Percentiles rank a stretch among this genome's conserved stretches.
These are phyloP conservation scores for Apis florea DNA, from an alignment of 1,140 invertebrate genomes.

Conservation along the genomic window DNA sequence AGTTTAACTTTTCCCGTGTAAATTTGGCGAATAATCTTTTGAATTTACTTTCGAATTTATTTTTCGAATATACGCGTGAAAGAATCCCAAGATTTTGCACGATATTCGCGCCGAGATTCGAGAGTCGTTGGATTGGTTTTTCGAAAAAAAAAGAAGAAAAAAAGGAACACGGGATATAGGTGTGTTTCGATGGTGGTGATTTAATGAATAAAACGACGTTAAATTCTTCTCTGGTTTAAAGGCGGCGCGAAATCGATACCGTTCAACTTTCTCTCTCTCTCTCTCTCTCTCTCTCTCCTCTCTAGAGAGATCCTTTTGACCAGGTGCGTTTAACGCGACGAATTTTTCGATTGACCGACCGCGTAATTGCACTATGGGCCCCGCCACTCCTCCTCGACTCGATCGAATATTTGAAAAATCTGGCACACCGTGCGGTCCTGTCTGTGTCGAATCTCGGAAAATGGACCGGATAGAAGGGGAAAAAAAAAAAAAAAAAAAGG, in stretches of 20 bases:
- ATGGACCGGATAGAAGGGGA: neutral
- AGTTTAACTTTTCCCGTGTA: too few relatives aligned
- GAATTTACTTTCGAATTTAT: too few relatives aligned
- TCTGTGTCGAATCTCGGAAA: constrained; percentile 1
- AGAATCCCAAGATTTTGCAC: too few relatives aligned
- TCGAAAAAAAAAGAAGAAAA: neutral
- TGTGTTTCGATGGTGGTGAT: neutral
- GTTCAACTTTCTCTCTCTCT: neutral
- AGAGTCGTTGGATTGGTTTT: neutral
- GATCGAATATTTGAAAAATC: constrained; percentile 23
- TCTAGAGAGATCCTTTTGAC: neutral
- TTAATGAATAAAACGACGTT: constrained; percentile 20
- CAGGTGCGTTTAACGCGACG: constrained; percentile 13
- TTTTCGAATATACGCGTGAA: too few relatives aligned
- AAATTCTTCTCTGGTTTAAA: constrained; percentile 8
- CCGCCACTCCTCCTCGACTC: neutral
- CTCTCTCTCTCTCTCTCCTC: neutral
- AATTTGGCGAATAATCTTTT: too few relatives aligned
- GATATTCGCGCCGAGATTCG: neutral
- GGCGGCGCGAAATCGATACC: neutral
- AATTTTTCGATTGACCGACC: constrained; percentile 18
- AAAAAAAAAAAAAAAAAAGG: too few relatives aligned
- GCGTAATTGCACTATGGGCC: constrained; percentile 7
- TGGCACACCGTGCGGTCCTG: neutral
- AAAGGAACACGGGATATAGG: neutral